phyloP scores from a whole-genome alignment of 1,140 invertebrate species.

The Fopius arisanus region DNA sequence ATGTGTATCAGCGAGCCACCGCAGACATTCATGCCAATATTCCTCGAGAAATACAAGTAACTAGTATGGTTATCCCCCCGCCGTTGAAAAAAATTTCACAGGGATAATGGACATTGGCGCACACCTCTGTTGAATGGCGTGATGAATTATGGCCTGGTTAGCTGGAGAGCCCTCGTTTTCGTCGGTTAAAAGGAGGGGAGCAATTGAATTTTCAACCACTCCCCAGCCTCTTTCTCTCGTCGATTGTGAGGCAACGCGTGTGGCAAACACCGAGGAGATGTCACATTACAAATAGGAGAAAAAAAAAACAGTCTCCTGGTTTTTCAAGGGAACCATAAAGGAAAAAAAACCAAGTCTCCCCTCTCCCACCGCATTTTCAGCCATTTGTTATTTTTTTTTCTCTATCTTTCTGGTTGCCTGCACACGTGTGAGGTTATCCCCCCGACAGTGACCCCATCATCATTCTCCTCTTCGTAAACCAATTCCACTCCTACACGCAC shows the following conservation, averaged over 20 bases:
- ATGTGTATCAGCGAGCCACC: slow-evolving; percentile 35
- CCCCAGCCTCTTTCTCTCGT: not conserved
- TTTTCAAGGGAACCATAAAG: no score
- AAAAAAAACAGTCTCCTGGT: not conserved
- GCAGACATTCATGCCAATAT: no score
- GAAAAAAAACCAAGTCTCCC: not conserved
- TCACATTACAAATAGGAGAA: slow-evolving; percentile 19
- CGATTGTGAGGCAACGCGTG: not conserved
- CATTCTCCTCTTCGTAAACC: slow-evolving; percentile 31
- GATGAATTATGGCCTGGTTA: slow-evolving; percentile 26
- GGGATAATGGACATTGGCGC: slow-evolving; percentile 23
- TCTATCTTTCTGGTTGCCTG: slow-evolving; percentile 31
- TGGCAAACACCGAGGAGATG: slow-evolving; percentile 3
- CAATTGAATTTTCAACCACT: slow-evolving; percentile 27
- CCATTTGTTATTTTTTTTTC: slow-evolving; percentile 14
- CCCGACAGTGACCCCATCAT: slow-evolving; percentile 48
- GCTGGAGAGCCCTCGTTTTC: not conserved
- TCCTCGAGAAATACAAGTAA: no score
- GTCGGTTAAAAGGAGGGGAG: not conserved
- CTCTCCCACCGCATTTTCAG: slow-evolving; percentile 17
- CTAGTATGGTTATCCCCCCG: no score
- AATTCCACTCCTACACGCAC: slow-evolving; percentile 21
- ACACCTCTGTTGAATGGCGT: slow-evolving; percentile 25
- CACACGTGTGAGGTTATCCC: slow-evolving; percentile 57
- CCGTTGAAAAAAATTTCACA: slow-evolving; percentile 21